Conservation (phyloP, 2,113 vertebrate species). For the Ivindomyrus marchei region DNA sequence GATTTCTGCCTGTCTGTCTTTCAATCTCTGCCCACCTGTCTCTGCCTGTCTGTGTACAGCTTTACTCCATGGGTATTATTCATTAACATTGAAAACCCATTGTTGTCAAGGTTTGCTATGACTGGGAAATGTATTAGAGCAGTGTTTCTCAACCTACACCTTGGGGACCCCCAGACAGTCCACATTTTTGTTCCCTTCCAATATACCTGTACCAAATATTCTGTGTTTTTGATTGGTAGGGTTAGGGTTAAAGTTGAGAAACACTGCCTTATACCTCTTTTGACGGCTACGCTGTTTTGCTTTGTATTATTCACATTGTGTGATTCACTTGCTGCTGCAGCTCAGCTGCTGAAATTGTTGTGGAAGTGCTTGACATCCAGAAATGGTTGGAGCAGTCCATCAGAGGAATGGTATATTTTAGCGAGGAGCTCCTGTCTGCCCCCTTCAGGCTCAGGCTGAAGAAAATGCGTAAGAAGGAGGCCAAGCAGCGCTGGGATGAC, state of each 20-base stretch:
- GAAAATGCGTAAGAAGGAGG: conserved; percentile 93
- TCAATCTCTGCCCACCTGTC: background rate
- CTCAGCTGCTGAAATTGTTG: background rate
- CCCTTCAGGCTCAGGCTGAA: conserved; percentile 73
- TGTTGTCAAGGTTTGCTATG: background rate
- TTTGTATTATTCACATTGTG: background rate
- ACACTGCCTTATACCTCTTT: background rate
- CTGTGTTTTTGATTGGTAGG: background rate
- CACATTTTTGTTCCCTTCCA: background rate
- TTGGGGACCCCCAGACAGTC: background rate
- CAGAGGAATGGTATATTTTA: background rate
- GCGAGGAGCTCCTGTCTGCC: background rate
- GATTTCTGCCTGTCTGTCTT: background rate
- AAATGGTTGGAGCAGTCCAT: background rate
- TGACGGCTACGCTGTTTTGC: background rate
- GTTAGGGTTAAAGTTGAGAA: background rate
- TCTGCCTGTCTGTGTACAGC: background rate
- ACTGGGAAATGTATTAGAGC: background rate
- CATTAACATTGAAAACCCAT: background rate
- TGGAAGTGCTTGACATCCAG: background rate
- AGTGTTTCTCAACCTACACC: background rate
- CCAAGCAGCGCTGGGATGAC: conserved; percentile 97
- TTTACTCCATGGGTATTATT: background rate
- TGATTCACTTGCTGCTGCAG: background rate
- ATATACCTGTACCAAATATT: background rate